A percentile compares a stretch with the other conserved stretches of the same genome.
Conservation (phyloP, 2,888 invertebrate genomes). For the Choristoneura rosaceana region DNA sequence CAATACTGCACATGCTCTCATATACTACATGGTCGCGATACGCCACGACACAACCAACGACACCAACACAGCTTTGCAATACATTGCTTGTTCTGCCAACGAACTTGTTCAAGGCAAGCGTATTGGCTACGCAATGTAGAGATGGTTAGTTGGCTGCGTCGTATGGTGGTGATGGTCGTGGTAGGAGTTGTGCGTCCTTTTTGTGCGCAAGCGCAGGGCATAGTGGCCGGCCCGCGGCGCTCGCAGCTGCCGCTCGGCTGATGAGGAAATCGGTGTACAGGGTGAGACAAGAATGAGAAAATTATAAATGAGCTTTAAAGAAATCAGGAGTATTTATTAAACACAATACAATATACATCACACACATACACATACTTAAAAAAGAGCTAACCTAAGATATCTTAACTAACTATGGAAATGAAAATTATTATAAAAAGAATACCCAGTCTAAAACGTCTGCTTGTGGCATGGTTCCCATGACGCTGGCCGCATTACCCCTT, state of each 20-base stretch:
- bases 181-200: not conserved
- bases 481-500: too few species aligned
- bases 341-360: too few species aligned
- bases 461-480: too few species aligned
- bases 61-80: not conserved
- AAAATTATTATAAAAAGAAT: too few species aligned
- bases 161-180: not conserved
- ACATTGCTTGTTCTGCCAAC: not conserved
- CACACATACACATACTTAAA: too few species aligned
- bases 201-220: slow-evolving; percentile 10
- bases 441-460: too few species aligned
- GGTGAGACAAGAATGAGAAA: not conserved
- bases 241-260: slow-evolving; percentile 43
- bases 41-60: not conserved
- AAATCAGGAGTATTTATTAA: too few species aligned
- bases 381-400: too few species aligned
- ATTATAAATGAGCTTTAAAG: too few species aligned
- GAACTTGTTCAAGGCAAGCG: not conserved
- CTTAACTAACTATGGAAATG: too few species aligned
- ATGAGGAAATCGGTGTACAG: slow-evolving; percentile 34
- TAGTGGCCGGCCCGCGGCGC: slow-evolving; percentile 23
- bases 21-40: not conserved
- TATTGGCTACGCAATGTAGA: not conserved
- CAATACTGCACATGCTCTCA: slow-evolving; percentile 3
- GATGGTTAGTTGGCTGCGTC: not conserved